Percentiles rank a stretch among this genome's conserved stretches.
These are phyloP conservation scores for Elephantulus edwardii DNA, from an alignment of 2,113 vertebrate genomes.

Conservation along the genomic window DNA sequence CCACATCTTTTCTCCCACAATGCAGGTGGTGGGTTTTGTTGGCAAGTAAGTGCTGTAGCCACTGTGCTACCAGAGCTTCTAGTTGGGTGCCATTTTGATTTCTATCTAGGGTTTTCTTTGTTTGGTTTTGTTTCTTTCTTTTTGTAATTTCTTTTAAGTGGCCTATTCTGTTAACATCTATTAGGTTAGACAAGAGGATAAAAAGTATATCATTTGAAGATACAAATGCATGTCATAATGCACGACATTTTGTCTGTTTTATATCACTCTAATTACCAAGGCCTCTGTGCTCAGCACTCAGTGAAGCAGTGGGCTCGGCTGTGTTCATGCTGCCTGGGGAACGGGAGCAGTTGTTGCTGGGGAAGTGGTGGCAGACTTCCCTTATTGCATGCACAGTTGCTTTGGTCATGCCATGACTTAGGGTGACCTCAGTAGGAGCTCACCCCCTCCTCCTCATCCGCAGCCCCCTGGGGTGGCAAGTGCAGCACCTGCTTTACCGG, in stretches of 20 bases:
- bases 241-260: background rate
- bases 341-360: background rate
- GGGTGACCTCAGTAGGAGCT: background rate
- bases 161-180: no score
- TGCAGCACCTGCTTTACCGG: background rate
- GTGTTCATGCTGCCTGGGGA: background rate
- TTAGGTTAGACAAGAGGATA: background rate
- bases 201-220: background rate
- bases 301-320: background rate
- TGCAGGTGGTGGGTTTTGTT: background rate
- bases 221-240: background rate
- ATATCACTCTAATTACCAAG: background rate
- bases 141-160: conserved; percentile 15
- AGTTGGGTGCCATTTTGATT: background rate
- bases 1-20: background rate
- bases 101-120: no score
- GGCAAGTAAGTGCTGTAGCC: no score
- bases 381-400: background rate
- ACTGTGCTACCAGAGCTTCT: background rate
- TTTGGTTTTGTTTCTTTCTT: conserved; percentile 30
- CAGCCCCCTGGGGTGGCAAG: background rate
- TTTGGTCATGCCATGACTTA: background rate
- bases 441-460: background rate
- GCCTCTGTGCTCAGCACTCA: background rate
- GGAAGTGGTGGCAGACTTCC: background rate